Percentiles rank a stretch among this genome's conserved stretches.
phyloP scores from a whole-genome alignment of 2,888 invertebrate genomes.

The Homarus gammarus region DNA sequence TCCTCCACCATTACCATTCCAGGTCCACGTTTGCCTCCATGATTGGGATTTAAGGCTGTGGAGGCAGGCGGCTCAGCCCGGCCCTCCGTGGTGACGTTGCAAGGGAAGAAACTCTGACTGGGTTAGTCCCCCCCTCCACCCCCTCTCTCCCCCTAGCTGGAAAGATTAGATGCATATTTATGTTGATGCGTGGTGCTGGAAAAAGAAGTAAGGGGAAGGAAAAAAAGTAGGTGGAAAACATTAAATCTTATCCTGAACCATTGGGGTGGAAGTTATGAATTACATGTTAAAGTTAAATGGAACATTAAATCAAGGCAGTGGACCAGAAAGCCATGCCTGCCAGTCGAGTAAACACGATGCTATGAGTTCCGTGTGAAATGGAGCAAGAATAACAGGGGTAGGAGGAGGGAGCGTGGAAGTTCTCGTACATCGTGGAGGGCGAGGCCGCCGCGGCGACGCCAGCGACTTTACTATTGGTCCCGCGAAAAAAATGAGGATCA shows the following conservation, averaged over 20 bases:
- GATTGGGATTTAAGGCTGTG: conserved; percentile 46
- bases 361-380: conserved; percentile 50
- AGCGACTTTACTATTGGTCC: conserved; percentile 44
- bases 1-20: no score
- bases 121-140: neutral
- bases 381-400: conserved; percentile 51
- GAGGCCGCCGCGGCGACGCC: conserved; percentile 46
- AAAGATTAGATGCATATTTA: conserved; percentile 64
- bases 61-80: neutral
- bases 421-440: conserved; percentile 58
- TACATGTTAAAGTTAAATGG: conserved; percentile 36
- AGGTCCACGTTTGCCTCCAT: neutral
- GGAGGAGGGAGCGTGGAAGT: conserved; percentile 25
- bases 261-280: conserved; percentile 45
- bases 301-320: conserved; percentile 51
- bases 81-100: conserved; percentile 4
- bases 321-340: conserved; percentile 43
- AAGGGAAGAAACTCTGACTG: conserved; percentile 12
- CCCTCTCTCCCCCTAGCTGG: conserved; percentile 24
- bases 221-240: neutral
- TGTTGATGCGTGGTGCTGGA: conserved; percentile 49
- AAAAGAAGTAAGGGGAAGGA: neutral
- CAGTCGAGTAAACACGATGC: conserved; percentile 48
- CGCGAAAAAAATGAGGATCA: conserved; percentile 47
- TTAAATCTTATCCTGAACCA: conserved; percentile 37